Percentiles rank a stretch among this genome's conserved stretches.
These are phyloP conservation scores for Melipona beecheii DNA, from an alignment of 2,888 invertebrate species.

Conservation along the genomic window DNA sequence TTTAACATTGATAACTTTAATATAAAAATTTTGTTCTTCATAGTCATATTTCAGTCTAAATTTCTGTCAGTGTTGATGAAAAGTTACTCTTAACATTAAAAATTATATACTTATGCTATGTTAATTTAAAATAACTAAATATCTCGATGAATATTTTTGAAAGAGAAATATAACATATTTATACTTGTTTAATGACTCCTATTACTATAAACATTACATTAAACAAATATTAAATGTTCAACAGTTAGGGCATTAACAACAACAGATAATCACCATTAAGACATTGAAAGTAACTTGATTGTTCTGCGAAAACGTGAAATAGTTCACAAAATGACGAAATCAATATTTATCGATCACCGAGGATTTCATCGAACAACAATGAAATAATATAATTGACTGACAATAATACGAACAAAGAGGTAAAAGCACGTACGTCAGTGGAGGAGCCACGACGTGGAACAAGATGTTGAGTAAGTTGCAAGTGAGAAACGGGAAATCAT, in stretches of 20 bases:
- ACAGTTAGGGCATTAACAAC: background rate
- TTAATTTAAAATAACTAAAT: background rate
- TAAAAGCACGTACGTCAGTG: conserved; percentile 1
- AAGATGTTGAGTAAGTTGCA: background rate
- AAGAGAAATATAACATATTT: background rate
- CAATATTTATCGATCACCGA: conserved; percentile 36
- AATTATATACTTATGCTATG: background rate
- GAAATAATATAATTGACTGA: conserved; percentile 30
- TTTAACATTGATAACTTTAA: conserved; percentile 1
- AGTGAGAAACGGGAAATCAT: conserved; percentile 2
- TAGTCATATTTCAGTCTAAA: background rate
- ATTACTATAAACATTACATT: background rate
- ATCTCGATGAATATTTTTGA: background rate
- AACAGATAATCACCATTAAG: background rate
- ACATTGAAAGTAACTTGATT: background rate
- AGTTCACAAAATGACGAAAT: conserved; percentile 19
- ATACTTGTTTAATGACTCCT: background rate
- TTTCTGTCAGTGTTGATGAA: background rate
- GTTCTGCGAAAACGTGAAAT: background rate
- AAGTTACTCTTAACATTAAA: background rate
- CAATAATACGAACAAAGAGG: conserved; percentile 27
- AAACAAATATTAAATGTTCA: background rate
- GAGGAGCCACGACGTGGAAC: background rate
- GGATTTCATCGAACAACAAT: background rate
- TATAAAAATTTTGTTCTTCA: background rate